Conservation (phyloP, 2,888 invertebrate genomes). For the Macrosiphum euphorbiae region DNA sequence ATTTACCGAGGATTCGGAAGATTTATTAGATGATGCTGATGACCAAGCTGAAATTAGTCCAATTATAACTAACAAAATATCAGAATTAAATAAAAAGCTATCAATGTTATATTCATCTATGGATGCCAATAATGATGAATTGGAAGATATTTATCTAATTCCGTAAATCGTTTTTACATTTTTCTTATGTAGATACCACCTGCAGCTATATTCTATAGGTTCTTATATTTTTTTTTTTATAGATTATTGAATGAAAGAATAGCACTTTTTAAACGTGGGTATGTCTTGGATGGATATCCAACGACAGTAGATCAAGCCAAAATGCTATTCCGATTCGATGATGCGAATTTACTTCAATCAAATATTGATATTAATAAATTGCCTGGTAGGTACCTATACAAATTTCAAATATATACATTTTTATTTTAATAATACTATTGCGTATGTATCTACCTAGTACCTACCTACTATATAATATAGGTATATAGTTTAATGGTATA, state of each 20-base stretch:
- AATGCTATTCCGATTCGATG: neutral
- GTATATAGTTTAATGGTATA: neutral
- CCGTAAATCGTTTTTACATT: slow-evolving; percentile 2
- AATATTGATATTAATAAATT: slow-evolving; percentile 22
- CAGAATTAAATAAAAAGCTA: slow-evolving; percentile 13
- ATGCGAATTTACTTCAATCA: neutral
- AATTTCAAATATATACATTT: neutral
- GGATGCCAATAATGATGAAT: slow-evolving; percentile 21
- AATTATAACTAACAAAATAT: neutral
- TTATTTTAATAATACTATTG: neutral
- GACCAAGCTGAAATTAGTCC: neutral
- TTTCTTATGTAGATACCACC: neutral
- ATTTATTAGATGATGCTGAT: neutral
- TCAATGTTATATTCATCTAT: slow-evolving; percentile 33
- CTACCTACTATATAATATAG: neutral
- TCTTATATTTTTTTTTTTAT: neutral
- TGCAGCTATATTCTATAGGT: neutral
- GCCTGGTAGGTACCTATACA: neutral
- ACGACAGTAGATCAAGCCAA: neutral
- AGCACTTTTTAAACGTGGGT: neutral
- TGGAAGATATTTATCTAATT: slow-evolving; percentile 29
- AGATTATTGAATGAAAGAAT: slow-evolving; percentile 19
- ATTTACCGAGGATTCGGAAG: neutral
- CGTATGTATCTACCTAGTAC: neutral
- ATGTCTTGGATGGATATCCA: slow-evolving; percentile 48